Percentiles rank a stretch among this genome's conserved stretches.
These are phyloP conservation scores for Gonioctena quinquepunctata DNA, from an alignment of 1,140 invertebrate species.

Conservation along the genomic window DNA sequence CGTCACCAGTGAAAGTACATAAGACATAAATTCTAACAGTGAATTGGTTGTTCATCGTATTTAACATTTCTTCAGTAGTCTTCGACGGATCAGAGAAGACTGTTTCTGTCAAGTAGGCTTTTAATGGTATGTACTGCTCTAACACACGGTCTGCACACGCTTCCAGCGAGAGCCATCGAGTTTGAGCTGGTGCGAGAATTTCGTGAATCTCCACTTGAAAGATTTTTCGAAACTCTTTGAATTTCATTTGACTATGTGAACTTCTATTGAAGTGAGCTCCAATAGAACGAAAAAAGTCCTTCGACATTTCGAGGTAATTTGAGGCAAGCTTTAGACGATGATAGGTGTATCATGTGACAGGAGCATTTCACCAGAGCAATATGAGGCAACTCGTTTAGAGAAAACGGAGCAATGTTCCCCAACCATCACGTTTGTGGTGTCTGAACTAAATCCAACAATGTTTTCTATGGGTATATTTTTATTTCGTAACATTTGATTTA, in stretches of 20 bases:
- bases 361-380: neutral
- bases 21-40: slow-evolving; percentile 1
- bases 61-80: neutral
- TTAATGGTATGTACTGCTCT: neutral
- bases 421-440: slow-evolving; percentile 5
- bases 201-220: neutral
- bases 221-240: neutral
- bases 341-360: neutral
- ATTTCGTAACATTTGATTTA: neutral
- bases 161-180: neutral
- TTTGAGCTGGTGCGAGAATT: neutral
- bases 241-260: neutral
- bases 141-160: neutral
- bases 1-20: neutral
- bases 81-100: neutral
- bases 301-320: slow-evolving; percentile 15
- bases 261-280: slow-evolving; percentile 32
- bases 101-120: neutral
- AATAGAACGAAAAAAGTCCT: slow-evolving; percentile 33
- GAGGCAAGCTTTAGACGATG: slow-evolving; percentile 13
- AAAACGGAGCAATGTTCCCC: slow-evolving; percentile 37
- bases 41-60: slow-evolving; percentile 41
- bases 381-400: slow-evolving; percentile 2
- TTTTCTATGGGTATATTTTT: slow-evolving; percentile 38
- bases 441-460: slow-evolving; percentile 33